Percentiles rank a stretch among this genome's conserved stretches.
Evolutionary conservation across 1,140 invertebrate genomes (phyloP).

Genomic region (Pseudachorutes palmiensis): DNA sequence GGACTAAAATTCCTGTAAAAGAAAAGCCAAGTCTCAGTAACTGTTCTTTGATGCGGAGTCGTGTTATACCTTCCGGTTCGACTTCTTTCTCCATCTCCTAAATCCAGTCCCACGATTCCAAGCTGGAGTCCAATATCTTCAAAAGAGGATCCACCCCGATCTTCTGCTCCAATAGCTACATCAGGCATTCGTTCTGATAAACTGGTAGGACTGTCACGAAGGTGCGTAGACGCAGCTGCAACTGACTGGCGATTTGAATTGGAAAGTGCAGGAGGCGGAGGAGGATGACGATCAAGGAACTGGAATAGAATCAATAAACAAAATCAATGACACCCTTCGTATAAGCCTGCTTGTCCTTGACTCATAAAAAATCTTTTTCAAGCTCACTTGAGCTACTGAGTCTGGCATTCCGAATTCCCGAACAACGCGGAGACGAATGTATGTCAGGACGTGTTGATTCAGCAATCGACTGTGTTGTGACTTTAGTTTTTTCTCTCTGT

Average conservation of each 20-base stretch:
- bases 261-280: not conserved
- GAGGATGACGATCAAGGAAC: slow-evolving; percentile 7
- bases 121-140: slow-evolving; percentile 5
- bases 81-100: not conserved
- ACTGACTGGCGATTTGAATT: slow-evolving; percentile 3
- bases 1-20: slow-evolving; percentile 10
- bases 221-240: not conserved
- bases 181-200: slow-evolving; percentile 5
- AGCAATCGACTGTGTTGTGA: slow-evolving; percentile 7
- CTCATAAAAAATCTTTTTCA: too few relatives aligned
- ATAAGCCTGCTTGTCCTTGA: too few relatives aligned
- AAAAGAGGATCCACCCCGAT: not conserved
- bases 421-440: not conserved
- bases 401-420: slow-evolving; percentile 4
- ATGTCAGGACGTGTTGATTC: not conserved
- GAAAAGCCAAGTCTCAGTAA: not conserved
- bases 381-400: slow-evolving; percentile 8
- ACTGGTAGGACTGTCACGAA: not conserved
- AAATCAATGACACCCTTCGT: too few relatives aligned
- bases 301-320: not conserved
- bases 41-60: not conserved
- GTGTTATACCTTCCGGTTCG: not conserved
- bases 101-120: not conserved
- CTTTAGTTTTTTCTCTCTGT: slow-evolving; percentile 2
- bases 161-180: not conserved